Conservation (phyloP, 64 coral and sea anemone genomes). For the Dendronephthya gigantea region DNA sequence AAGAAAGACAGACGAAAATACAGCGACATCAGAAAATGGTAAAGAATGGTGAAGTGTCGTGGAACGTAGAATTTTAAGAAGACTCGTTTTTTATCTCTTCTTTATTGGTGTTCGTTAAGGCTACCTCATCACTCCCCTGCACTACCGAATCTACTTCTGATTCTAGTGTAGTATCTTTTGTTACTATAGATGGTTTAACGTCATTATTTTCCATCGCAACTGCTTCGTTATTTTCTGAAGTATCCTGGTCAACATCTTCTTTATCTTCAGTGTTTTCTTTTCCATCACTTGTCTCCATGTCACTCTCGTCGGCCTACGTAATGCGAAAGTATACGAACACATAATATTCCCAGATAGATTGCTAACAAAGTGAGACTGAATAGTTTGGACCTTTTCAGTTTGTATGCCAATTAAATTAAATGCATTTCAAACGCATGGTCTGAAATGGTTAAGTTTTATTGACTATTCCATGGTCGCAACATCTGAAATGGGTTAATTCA, state of each 20-base stretch:
- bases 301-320: neutral
- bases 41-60: neutral
- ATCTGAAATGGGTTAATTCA: no score
- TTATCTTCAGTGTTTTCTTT: neutral
- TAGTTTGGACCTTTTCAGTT: no score
- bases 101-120: conserved; percentile 3
- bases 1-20: no score
- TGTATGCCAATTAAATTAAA: no score
- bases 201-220: neutral
- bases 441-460: no score
- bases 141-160: neutral
- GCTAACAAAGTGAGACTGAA: no score
- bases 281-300: neutral
- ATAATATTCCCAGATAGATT: no score
- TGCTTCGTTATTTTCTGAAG: neutral
- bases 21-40: neutral
- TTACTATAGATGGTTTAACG: conserved; percentile 4
- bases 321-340: neutral
- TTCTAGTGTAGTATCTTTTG: neutral
- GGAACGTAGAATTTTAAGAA: conserved; percentile 16
- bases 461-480: no score
- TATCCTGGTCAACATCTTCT: neutral
- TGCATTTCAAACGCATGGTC: no score
- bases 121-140: neutral
- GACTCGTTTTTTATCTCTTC: conserved; percentile 13